Conservation (phyloP, 2,113 vertebrate species). For the Myotis brandtii region DNA sequence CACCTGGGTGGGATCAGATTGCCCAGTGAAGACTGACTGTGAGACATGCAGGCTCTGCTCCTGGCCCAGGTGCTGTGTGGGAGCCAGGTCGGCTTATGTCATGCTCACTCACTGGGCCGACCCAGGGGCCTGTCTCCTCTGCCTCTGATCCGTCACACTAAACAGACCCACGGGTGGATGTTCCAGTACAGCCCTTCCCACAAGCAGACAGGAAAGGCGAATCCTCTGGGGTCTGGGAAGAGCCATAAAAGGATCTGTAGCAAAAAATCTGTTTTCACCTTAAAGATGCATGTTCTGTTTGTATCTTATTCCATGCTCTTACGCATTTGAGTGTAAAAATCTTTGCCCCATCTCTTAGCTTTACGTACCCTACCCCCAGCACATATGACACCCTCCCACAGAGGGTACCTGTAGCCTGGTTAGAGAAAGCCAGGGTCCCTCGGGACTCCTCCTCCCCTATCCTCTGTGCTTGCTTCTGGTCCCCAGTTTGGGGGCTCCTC, state of each 20-base stretch:
- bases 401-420: rapidly evolving
- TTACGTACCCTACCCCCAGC: not conserved
- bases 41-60: not conserved
- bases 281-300: not conserved
- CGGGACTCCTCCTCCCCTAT: not conserved
- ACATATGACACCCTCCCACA: rapidly evolving
- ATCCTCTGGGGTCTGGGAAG: not conserved
- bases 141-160: no score
- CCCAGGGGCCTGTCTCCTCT: not conserved
- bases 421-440: not conserved
- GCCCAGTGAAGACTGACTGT: not conserved
- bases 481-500: no score
- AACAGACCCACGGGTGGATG: rapidly evolving
- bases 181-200: not conserved
- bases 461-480: not conserved
- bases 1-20: not conserved
- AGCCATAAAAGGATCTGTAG: not conserved
- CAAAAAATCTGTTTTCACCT: not conserved
- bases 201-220: not conserved
- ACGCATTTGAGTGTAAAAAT: not conserved
- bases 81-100: not conserved
- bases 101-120: rapidly evolving
- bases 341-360: not conserved
- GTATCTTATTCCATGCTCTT: not conserved
- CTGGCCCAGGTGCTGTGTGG: not conserved